Percentiles rank a stretch among this genome's conserved stretches.
phyloP scores from a whole-genome alignment of 2,113 vertebrate species.

The Sorex araneus region DNA sequence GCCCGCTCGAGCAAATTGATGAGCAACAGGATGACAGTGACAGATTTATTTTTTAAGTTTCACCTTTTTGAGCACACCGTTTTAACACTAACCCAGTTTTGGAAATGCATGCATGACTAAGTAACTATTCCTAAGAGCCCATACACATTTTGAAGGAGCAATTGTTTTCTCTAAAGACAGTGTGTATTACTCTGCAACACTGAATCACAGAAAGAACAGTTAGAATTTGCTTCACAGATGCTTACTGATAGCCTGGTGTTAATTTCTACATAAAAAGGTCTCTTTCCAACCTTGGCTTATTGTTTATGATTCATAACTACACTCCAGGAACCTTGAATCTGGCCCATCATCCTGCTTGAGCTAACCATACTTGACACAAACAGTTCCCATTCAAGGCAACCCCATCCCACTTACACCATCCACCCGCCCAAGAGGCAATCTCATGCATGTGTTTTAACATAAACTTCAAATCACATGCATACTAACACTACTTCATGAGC shows the following conservation, averaged over 20 bases:
- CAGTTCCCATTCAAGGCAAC: conserved; percentile 78
- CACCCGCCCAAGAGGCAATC: conserved; percentile 81
- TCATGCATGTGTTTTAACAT: conserved; percentile 80
- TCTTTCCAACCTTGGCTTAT: conserved; percentile 86
- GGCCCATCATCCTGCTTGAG: conserved; percentile 83
- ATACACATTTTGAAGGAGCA: background rate
- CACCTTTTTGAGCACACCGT: background rate
- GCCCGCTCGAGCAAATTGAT: no score
- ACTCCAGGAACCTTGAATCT: conserved; percentile 80
- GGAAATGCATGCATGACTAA: background rate
- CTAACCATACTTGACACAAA: conserved; percentile 87
- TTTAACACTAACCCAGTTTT: conserved; percentile 25
- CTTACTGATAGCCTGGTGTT: conserved; percentile 86
- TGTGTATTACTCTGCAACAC: conserved; percentile 2
- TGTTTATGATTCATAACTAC: conserved; percentile 86
- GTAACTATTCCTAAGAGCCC: background rate
- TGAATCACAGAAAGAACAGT: conserved; percentile 15
- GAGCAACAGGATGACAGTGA: no score
- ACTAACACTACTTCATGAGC: conserved; percentile 81
- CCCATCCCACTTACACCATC: conserved; percentile 58
- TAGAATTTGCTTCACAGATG: conserved; percentile 88
- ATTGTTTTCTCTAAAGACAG: background rate
- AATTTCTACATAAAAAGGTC: conserved; percentile 88
- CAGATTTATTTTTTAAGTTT: background rate
- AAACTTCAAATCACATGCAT: conserved; percentile 76